Conservation (phyloP, 2,888 invertebrate species). For the Hanleya hanleyi region DNA sequence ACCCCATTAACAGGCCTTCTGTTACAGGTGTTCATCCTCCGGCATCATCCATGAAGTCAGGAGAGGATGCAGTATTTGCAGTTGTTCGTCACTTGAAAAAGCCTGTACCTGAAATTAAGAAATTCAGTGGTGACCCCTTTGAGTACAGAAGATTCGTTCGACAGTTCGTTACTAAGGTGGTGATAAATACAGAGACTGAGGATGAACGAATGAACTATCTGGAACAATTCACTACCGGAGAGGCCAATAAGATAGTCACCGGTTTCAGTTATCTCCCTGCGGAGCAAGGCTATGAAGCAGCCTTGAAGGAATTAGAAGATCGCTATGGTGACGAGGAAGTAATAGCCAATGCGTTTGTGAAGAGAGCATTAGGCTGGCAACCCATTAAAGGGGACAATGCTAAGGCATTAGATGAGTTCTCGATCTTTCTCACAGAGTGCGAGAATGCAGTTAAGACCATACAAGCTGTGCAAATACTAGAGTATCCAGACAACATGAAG, state of each 20-base stretch:
- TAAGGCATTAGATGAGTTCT: constrained; percentile 19
- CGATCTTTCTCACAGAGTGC: constrained; percentile 22
- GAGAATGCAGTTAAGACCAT: constrained; percentile 11
- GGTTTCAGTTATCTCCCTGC: constrained; percentile 18
- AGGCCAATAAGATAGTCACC: constrained; percentile 21
- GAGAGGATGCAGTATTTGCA: background rate
- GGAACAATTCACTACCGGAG: constrained; percentile 24
- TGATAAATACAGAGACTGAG: constrained; percentile 4
- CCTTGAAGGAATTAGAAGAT: constrained; percentile 16
- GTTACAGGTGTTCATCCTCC: too few species aligned
- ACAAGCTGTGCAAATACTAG: constrained; percentile 9
- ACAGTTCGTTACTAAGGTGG: constrained; percentile 15
- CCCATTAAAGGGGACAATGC: constrained; percentile 13
- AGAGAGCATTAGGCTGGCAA: constrained; percentile 20
- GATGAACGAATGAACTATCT: constrained; percentile 26
- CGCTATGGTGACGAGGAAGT: constrained; percentile 17
- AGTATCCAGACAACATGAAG: constrained; percentile 21
- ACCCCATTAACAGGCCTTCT: too few species aligned
- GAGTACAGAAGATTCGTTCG: constrained; percentile 1
- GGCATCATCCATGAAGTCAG: too few species aligned
- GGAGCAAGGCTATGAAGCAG: constrained; percentile 12
- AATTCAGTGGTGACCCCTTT: constrained; percentile 1
- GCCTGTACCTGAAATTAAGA: constrained; percentile 4
- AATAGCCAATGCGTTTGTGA: constrained; percentile 22
- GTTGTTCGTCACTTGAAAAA: background rate